Percentiles rank a stretch among this genome's conserved stretches.
Evolutionary conservation across 2,797 vertebrate species (phyloP).

Genomic region (Fistularia tabacaria): DNA sequence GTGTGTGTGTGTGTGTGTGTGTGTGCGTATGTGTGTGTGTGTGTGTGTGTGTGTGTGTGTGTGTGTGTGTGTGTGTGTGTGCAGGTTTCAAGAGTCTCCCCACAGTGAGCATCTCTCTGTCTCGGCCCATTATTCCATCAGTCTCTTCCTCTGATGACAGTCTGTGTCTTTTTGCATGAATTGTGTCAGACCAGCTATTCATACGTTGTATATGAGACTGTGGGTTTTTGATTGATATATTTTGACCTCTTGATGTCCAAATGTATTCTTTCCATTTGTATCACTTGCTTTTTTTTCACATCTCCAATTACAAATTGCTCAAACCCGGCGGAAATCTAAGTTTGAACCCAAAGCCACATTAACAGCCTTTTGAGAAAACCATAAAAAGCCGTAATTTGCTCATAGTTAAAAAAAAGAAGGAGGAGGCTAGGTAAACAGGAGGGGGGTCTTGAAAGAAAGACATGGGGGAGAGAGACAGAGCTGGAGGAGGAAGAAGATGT

Average conservation of each 20-base stretch:
- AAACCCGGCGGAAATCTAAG: constrained; percentile 16
- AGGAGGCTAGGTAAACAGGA: neutral
- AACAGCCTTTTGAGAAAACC: constrained; percentile 32
- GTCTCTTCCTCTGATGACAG: too few relatives aligned
- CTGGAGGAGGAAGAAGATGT: constrained; percentile 46
- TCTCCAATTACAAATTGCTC: constrained; percentile 33
- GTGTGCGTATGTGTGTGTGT: neutral
- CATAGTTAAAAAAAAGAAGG: constrained; percentile 20
- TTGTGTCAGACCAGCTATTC: too few relatives aligned
- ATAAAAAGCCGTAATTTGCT: constrained; percentile 34
- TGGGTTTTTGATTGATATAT: constrained; percentile 1
- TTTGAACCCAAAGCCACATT: constrained; percentile 40
- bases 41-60: neutral
- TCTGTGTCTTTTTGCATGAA: too few relatives aligned
- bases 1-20: neutral
- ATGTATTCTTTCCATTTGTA: constrained; percentile 5
- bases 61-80: neutral
- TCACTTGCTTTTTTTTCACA: constrained; percentile 7
- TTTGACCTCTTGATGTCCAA: constrained; percentile 5
- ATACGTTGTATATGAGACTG: too few relatives aligned
- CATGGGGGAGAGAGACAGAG: constrained; percentile 15
- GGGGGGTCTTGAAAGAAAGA: constrained; percentile 1
- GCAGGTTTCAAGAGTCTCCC: neutral
- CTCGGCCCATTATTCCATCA: too few relatives aligned
- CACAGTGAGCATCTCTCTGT: too few relatives aligned